A percentile compares a stretch with the other conserved stretches of the same genome.
phyloP scores from a whole-genome alignment of 2,113 vertebrate species.

The Seriola quinqueradiata region DNA sequence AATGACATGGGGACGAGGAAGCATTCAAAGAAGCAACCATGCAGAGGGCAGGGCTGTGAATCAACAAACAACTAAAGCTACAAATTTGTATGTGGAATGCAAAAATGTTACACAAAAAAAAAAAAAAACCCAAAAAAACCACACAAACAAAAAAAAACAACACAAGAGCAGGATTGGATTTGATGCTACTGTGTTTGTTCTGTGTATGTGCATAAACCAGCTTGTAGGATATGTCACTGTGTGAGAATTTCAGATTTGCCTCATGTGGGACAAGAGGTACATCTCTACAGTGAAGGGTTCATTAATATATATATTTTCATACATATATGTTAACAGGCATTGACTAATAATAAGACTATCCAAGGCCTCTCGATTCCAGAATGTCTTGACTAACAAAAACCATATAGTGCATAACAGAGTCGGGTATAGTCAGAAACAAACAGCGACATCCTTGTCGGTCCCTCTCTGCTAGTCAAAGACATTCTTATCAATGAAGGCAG shows the following conservation, averaged over 20 bases:
- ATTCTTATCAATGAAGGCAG: slow-evolving; percentile 74
- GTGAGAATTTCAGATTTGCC: slow-evolving; percentile 41
- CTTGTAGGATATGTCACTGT: slow-evolving; percentile 29
- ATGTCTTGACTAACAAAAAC: slow-evolving; percentile 67
- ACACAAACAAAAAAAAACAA: not conserved
- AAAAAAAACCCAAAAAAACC: not conserved
- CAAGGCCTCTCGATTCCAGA: slow-evolving; percentile 82
- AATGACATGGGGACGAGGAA: slow-evolving; percentile 64
- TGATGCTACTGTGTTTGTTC: slow-evolving; percentile 15
- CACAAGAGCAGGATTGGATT: slow-evolving; percentile 24
- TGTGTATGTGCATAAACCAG: slow-evolving; percentile 53
- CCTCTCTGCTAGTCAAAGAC: slow-evolving; percentile 63
- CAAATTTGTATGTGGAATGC: slow-evolving; percentile 23
- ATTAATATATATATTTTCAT: slow-evolving; percentile 43
- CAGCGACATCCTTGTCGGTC: slow-evolving; percentile 36
- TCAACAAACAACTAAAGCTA: slow-evolving; percentile 38
- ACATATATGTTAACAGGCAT: slow-evolving; percentile 57
- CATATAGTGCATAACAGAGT: slow-evolving; percentile 80
- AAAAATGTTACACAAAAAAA: slow-evolving; percentile 5
- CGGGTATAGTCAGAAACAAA: slow-evolving; percentile 31
- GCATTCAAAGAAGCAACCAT: slow-evolving; percentile 48
- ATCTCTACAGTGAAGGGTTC: slow-evolving; percentile 42
- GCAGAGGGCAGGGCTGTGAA: slow-evolving; percentile 12
- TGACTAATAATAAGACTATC: slow-evolving; percentile 56
- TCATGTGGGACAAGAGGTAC: slow-evolving; percentile 45